Conservation (phyloP, 2,797 vertebrate genomes). For the Urophycis tenuis region DNA sequence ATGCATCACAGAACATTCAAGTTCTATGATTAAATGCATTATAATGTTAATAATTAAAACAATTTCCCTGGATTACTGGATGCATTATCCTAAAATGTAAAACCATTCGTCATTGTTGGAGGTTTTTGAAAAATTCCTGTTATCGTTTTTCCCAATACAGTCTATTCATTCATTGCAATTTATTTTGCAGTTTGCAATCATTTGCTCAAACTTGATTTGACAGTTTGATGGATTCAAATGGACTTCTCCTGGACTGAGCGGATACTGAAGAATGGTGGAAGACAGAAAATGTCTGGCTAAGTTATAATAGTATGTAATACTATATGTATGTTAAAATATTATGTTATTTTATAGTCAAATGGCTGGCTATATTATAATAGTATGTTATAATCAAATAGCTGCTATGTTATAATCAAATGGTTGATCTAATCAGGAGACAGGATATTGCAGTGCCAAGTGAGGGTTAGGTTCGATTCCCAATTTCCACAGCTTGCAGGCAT, state of each 20-base stretch:
- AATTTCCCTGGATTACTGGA: background rate
- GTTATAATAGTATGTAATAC: background rate
- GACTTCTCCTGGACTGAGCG: background rate
- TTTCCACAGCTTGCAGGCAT: too few species aligned
- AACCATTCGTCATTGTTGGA: background rate
- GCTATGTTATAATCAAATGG: too few species aligned
- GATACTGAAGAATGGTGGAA: constrained; percentile 6
- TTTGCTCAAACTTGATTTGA: constrained; percentile 1
- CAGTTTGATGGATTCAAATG: background rate
- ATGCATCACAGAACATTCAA: background rate
- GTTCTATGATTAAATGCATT: background rate
- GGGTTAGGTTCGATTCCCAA: too few species aligned
- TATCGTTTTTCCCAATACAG: background rate
- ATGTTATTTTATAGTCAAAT: background rate
- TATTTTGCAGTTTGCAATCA: background rate
- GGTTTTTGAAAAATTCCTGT: background rate
- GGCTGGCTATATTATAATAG: too few species aligned
- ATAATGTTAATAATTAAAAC: background rate
- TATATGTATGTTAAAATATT: background rate
- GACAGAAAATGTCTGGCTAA: background rate
- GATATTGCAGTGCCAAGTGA: too few species aligned
- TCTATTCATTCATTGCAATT: background rate
- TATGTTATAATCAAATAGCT: background rate
- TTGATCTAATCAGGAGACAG: too few species aligned
- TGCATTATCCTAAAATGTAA: background rate